Base-by-base conservation (phyloP, 2,888 invertebrate genomes). In the Yponomeuta sedellus region DNA sequence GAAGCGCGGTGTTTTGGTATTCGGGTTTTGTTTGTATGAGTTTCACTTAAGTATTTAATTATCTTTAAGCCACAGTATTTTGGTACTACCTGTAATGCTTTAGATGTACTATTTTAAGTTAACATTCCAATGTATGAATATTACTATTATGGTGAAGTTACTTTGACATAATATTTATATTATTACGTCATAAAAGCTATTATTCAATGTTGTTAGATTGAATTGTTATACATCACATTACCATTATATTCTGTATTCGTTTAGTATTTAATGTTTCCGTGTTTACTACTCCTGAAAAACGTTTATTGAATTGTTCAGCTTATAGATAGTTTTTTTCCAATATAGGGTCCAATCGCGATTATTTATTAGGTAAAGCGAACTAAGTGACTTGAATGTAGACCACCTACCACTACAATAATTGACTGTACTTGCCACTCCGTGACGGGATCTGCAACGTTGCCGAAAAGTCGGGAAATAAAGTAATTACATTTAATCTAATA, bases 11-110 rank as follows among this genome's bases (percentile, higher is more conserved):
- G 44, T 52, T 52, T 4, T 5, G 44, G 44, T 52, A 52, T 65
- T 65, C 65, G 69, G 57, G 44, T 66, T 63, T 68, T 65, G 67
- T 64, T 64, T 16, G 20, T 63, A 44, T 52, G 40, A 44, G 44
- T 44, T 63, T 20, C 19, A 62, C 44, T 77, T 82, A 79, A 78
- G 79, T 87, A 87, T 88, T 86, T 86, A 86, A 85, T 81, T 77
- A 76, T 77, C 75, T 69, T 70, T 78, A 79, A 77, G 78, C 65
- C 20, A 75, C 81, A 83, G 82, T 86, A 84, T 85, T 86, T 82
- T 81, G 83, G 83, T 87, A 86, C 84, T 85, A 83, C 83, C 83
- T 77, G 83, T 83, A 77, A 79, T 73, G 78, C 75, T 83, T 79
- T 86, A 85, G 80, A 70, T 69, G 75, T 83, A 78, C 77, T 81